Base-by-base conservation (phyloP, 2,797 vertebrate species). In the Mico argentatus region DNA sequence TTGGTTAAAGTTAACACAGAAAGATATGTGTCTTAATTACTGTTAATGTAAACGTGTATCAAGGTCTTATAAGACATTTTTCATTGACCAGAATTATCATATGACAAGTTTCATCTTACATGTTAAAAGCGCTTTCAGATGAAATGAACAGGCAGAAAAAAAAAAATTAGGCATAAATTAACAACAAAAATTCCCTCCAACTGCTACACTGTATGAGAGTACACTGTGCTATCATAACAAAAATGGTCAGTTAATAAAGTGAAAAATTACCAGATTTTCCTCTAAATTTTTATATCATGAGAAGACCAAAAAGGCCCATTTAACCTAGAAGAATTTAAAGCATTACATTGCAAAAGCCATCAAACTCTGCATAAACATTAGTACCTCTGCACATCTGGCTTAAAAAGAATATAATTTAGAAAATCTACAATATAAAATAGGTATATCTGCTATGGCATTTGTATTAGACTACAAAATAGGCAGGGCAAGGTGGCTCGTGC, bases 171-270 rank as follows among this genome's bases (percentile, higher is more conserved):
- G 30, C 26, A 94, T 27, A 50, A 87, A 72, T 79, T 44, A 81
- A 88, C 11, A 91, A 87, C 19, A 84, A 95, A 80, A 85, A 33
- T 80, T 36, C 64, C 64, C 11, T 93, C 30, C 84, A 96, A 95
- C 20, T 87, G 26, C 26, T 80, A 15, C 46, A 94, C 70, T 67
- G 93, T 97, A 87, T 87, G 79, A 87, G 50, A 95, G 79, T 94
- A 97, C 50, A 13, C 67, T 91, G n/a, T 93, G 95, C 94, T 98
- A 95, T 97, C 97, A 97, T 97, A 98, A 98, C 96, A 91, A 97
- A 97, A 30, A 93, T 22, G 30, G 80, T 88, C 41, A 55, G 87
- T 83, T 90, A 17, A 95, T 94, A 96, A 90, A 19, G 19, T 5
- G 8, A 2, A 2, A 3, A 55, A 52, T 64, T 84, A 52, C 24